Evolutionary conservation across 1,140 invertebrate species (phyloP), one percentile per base, ranked within the genome.

Genomic region (Papilio polyxenes): DNA sequence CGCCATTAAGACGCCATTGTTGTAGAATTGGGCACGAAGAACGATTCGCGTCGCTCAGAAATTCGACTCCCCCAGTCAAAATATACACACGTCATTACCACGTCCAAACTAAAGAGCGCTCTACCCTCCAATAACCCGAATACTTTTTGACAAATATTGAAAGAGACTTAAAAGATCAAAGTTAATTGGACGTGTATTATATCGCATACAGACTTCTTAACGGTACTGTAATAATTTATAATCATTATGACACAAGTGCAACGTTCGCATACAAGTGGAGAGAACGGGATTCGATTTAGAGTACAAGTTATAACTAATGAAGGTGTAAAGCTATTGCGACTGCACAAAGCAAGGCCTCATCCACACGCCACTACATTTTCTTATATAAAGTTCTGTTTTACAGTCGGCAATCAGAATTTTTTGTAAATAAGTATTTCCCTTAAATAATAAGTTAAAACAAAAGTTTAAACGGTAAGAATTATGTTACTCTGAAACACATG

Each of bases 21-120:
- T 89, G 84, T 87, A 86, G 77, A 86, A 89, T 89, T 91, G 85
- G 88, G 86, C 90, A 92, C 90, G 90, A 89, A 92, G 89, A 86
- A 81, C 89, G 85, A 91, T 92, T 92, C 83, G 89, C 79, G 86
- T 76, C 89, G 89, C 83, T 88, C 85, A 81, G 86, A 83, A 85
- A 88, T 86, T 85, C 81, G 84, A 85, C 83, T 86, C 85, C 85
- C 80, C 59, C 83, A 80, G 89, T 87, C 90, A 87, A 90, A 89
- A 90, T 87, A 89, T 84, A 84, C 83, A 81, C 81, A 75, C 84
- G 85, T 84, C 85, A 84, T 81, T 82, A 83, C 59, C 9, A 53
- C 44, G 59, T 11, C 78, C 59, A 80, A 69, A 80, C n/a, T 80
- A 80, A 80, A 49, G 69, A 69, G 78, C 59, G 9, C 78, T 48